Evolutionary conservation across 2,113 vertebrate species (phyloP), one percentile per base, ranked within the genome.

Genomic region (Xenus cinereus): DNA sequence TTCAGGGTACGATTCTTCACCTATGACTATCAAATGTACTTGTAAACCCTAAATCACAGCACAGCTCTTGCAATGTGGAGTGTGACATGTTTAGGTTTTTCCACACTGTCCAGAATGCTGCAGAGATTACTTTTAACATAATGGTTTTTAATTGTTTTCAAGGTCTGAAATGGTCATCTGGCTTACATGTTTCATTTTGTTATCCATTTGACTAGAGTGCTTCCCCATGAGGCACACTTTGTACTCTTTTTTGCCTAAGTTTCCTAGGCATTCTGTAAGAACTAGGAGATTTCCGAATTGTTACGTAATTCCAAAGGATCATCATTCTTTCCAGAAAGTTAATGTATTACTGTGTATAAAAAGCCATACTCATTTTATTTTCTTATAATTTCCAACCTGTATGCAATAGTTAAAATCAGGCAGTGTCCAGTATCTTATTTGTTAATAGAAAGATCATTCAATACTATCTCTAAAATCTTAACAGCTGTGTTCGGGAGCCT

Each of bases 191-290:
- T 79, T 77, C 78, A 12, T 76, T 91, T 88, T 9, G 1, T 41
- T 51, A 51, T 30, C 28, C 10, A 2, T 67, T 88, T 86, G 22
- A 27, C 27, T 46, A 32, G 9, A 88, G 27, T 26, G 5, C 4
- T 67, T 74, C 26, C 32, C 37, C 6, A 0, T 13, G n/a, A 89
- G 80, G 4, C 5, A 9, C 22, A 64, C 0, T 0, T n/a, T 24
- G 10, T 26, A 19, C 23, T 37, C 26, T 72, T 56, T 87, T 87
- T 67, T 53, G 14, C 22, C 9, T 45, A 51, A 56, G 17, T 57
- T 84, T 89, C 43, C 56, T 15, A 56, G 6, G 16, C 6, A 75
- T 90, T 79, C 21, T 64, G 11, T 32, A 45, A 51, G 26, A 92
- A 46, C 27, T 21, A 43, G 18, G 33, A 71, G 33, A 68, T n/a